Evolutionary conservation across 1,140 invertebrate genomes (phyloP).

Genomic region (Sitobion miscanthi): DNA sequence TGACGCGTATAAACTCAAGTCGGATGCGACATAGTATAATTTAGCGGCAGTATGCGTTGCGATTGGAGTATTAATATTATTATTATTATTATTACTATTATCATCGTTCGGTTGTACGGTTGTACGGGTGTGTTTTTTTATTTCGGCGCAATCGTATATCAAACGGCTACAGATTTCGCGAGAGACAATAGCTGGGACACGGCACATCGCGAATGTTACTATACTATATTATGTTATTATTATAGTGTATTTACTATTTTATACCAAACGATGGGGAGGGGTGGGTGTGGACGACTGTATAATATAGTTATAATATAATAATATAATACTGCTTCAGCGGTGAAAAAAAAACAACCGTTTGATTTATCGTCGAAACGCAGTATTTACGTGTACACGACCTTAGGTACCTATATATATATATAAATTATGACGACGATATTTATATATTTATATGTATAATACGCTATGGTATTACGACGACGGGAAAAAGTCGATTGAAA

Average conservation of each 20-base stretch:
- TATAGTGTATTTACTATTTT: neutral
- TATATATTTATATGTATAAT: neutral
- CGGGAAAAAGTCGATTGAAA: neutral
- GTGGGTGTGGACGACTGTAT: too few species aligned
- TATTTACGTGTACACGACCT: conserved; percentile 23
- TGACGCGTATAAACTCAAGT: neutral
- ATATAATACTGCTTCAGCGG: neutral
- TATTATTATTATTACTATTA: neutral
- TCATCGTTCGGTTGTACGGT: neutral
- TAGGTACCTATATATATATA: neutral
- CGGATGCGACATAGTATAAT: neutral
- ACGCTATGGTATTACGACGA: neutral
- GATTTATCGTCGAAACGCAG: conserved; percentile 43
- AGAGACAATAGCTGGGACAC: conserved; percentile 5
- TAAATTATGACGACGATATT: neutral
- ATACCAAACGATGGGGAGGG: too few species aligned
- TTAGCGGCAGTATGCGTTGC: neutral
- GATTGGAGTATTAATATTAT: neutral
- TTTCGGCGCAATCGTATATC: conserved; percentile 11
- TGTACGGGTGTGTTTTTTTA: neutral
- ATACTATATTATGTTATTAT: neutral
- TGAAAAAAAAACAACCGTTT: neutral
- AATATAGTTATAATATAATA: neutral
- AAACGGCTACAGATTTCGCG: neutral
- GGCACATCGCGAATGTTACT: neutral